Percentiles rank a stretch among this genome's conserved stretches.
phyloP scores from a whole-genome alignment of 2,113 vertebrate genomes.

The Excalfactoria chinensis region DNA sequence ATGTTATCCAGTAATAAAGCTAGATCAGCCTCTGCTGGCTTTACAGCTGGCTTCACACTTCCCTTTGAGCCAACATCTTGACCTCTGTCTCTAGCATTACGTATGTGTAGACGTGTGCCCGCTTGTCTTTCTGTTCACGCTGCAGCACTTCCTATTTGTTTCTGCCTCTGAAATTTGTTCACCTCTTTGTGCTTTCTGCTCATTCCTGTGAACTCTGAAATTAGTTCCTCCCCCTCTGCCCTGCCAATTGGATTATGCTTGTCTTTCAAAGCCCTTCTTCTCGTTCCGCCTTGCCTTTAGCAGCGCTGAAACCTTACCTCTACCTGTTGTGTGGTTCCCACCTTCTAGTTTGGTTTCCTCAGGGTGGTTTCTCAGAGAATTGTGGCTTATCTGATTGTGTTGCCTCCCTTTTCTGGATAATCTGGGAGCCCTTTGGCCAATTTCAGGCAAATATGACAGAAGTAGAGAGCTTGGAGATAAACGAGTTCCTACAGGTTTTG shows the following conservation, averaged over 20 bases:
- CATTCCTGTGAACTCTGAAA: not conserved
- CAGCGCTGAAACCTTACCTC: not conserved
- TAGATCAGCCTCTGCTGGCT: not conserved
- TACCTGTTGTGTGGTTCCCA: constrained; percentile 40
- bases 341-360: not conserved
- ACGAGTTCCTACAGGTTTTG: constrained; percentile 1
- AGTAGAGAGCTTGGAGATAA: not conserved
- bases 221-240: constrained; percentile 8
- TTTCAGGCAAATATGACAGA: not conserved
- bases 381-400: not conserved
- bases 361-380: constrained; percentile 33
- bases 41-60: not conserved
- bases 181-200: not conserved
- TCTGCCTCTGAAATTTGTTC: not conserved
- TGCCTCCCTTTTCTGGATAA: not conserved
- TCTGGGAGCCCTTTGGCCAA: constrained; percentile 41
- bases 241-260: not conserved
- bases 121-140: not conserved
- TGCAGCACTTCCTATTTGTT: not conserved
- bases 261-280: not conserved
- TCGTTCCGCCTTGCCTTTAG: not conserved
- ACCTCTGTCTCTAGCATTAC: not conserved
- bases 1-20: not conserved
- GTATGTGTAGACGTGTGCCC: not conserved
- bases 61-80: not conserved